Evolutionary conservation across 2,113 vertebrate genomes (phyloP).

Genomic region (Willisornis vidua): DNA sequence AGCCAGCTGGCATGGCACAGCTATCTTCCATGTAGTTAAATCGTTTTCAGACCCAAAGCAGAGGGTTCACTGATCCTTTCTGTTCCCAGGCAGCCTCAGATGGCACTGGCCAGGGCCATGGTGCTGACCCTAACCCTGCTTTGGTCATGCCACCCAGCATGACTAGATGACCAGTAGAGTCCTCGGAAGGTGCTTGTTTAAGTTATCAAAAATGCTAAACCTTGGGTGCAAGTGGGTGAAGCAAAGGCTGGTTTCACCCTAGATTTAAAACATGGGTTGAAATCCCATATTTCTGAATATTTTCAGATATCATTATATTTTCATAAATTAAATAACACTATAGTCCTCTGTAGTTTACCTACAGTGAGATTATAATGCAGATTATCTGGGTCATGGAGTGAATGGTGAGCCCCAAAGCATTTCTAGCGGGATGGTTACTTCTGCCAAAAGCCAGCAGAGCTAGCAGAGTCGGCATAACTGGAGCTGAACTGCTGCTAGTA

Average conservation of each 20-base stretch:
- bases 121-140: neutral
- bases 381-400: neutral
- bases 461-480: neutral
- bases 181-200: neutral
- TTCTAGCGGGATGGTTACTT: neutral
- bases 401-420: neutral
- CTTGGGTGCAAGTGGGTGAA: neutral
- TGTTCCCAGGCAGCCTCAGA: rapidly evolving
- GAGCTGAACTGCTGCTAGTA: neutral
- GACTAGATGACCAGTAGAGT: neutral
- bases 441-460: neutral
- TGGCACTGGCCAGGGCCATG: neutral
- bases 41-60: neutral
- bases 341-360: neutral
- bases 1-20: neutral
- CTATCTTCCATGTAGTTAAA: neutral
- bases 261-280: neutral
- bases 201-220: neutral
- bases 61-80: rapidly evolving
- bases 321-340: neutral
- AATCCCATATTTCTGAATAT: neutral
- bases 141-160: rapidly evolving
- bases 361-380: neutral
- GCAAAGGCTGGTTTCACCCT: neutral
- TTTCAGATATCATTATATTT: neutral